phyloP scores from a whole-genome alignment of 2,888 invertebrate species.

The Apamea epomidion region DNA sequence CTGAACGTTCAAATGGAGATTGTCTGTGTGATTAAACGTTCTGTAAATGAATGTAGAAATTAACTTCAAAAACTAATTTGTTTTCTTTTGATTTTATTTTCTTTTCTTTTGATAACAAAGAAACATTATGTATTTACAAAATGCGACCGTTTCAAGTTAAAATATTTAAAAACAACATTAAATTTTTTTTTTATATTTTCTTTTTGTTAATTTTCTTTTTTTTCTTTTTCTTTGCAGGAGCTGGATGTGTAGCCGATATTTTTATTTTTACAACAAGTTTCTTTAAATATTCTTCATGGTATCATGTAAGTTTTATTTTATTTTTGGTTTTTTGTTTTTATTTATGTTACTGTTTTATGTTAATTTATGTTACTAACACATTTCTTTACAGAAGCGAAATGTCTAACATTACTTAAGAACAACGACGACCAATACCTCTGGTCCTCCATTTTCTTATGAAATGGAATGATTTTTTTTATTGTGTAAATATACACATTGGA shows the following conservation, averaged over 20 bases:
- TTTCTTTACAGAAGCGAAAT: constrained; percentile 1
- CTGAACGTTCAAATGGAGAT: constrained; percentile 53
- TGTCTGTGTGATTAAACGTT: constrained; percentile 42
- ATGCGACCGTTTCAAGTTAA: neutral
- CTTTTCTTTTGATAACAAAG: constrained; percentile 10
- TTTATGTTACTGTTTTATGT: constrained; percentile 4
- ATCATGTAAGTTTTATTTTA: constrained; percentile 89
- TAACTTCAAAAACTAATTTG: constrained; percentile 14
- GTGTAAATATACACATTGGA: neutral
- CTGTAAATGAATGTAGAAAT: constrained; percentile 44
- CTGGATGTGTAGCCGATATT: constrained; percentile 74
- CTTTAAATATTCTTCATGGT: constrained; percentile 88
- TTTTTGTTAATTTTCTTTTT: constrained; percentile 72
- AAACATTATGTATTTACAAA: neutral
- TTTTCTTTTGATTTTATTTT: constrained; percentile 5
- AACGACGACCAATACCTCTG: neutral
- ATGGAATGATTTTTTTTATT: neutral
- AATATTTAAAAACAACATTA: neutral
- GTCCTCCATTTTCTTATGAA: neutral
- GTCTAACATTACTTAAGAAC: constrained; percentile 6
- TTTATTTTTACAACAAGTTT: constrained; percentile 79
- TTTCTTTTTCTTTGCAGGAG: constrained; percentile 85
- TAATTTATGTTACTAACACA: constrained; percentile 1
- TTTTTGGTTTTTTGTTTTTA: constrained; percentile 69
- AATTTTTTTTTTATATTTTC: constrained; percentile 54